Conservation (phyloP, 2,888 invertebrate genomes). For the Plebejus argus region DNA sequence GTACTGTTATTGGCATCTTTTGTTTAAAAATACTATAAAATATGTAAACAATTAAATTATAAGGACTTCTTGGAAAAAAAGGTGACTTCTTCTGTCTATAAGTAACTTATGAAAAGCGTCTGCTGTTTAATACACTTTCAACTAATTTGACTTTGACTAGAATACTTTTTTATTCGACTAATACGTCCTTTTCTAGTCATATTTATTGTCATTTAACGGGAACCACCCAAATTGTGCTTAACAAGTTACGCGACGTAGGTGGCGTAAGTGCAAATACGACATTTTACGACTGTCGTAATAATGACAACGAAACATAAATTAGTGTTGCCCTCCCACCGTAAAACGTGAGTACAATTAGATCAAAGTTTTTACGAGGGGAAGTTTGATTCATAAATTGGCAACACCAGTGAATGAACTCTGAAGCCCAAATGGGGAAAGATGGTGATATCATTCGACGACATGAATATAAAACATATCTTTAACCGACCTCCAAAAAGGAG, state of each 20-base stretch:
- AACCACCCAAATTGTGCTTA: background rate
- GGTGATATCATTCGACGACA: conserved; percentile 63
- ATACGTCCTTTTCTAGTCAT: background rate
- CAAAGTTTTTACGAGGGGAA: conserved; percentile 1
- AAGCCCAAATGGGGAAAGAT: conserved; percentile 73
- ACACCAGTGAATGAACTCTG: conserved; percentile 73
- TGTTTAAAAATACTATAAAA: too few relatives aligned
- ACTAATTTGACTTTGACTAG: too few relatives aligned
- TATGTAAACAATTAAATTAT: too few relatives aligned
- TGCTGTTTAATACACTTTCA: too few relatives aligned
- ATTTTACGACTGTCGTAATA: conserved; percentile 6
- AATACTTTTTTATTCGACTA: too few relatives aligned
- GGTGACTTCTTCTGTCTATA: too few relatives aligned
- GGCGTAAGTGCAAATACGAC: conserved; percentile 13
- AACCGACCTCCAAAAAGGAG: background rate
- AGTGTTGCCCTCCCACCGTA: background rate
- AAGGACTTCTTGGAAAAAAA: too few relatives aligned
- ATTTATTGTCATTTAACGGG: background rate
- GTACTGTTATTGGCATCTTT: too few relatives aligned
- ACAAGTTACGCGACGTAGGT: conserved; percentile 17
- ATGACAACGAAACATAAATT: conserved; percentile 15
- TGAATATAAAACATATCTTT: background rate
- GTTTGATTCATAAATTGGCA: conserved; percentile 25
- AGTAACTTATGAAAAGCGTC: too few relatives aligned
- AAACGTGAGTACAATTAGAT: conserved; percentile 14